These are phyloP conservation scores for Pseudeuparius sepicola DNA, from an alignment of 2,888 invertebrate genomes.

Conservation along the genomic window DNA sequence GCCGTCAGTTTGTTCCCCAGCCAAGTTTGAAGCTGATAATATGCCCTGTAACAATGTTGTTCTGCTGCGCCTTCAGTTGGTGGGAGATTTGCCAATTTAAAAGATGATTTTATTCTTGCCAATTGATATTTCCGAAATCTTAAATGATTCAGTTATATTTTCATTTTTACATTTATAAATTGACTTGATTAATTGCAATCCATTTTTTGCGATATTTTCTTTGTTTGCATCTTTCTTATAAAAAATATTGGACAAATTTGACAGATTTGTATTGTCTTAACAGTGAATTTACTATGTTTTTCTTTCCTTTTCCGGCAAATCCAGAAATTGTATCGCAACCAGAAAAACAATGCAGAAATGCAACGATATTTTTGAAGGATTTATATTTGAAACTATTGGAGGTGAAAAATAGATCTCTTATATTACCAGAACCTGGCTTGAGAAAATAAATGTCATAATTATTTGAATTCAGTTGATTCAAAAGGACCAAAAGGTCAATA, in stretches of 20 bases:
- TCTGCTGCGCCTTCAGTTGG: slow-evolving; percentile 18
- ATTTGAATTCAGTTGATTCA: too few species aligned
- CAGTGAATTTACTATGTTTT: slow-evolving; percentile 12
- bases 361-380: slow-evolving; percentile 18
- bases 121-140: slow-evolving; percentile 9
- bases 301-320: slow-evolving; percentile 8
- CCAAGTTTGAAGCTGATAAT: slow-evolving; percentile 24
- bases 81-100: slow-evolving; percentile 25
- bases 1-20: slow-evolving; percentile 16
- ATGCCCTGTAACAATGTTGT: slow-evolving; percentile 22
- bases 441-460: too few species aligned
- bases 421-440: too few species aligned
- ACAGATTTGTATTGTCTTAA: slow-evolving; percentile 15
- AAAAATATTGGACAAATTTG: slow-evolving; percentile 14
- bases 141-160: slow-evolving; percentile 5
- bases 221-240: slow-evolving; percentile 8
- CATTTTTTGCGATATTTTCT: slow-evolving; percentile 18
- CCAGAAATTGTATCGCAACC: slow-evolving; percentile 19
- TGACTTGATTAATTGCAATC: slow-evolving; percentile 7
- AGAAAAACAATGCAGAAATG: slow-evolving; percentile 12
- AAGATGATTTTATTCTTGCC: slow-evolving; percentile 9
- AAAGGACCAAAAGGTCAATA: too few species aligned
- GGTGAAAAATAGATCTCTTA: too few species aligned
- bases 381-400: slow-evolving; percentile 22
- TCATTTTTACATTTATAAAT: slow-evolving; percentile 10